These are phyloP conservation scores for Orientallactaga bullata DNA, from an alignment of 2,113 vertebrate genomes.

Conservation along the genomic window DNA sequence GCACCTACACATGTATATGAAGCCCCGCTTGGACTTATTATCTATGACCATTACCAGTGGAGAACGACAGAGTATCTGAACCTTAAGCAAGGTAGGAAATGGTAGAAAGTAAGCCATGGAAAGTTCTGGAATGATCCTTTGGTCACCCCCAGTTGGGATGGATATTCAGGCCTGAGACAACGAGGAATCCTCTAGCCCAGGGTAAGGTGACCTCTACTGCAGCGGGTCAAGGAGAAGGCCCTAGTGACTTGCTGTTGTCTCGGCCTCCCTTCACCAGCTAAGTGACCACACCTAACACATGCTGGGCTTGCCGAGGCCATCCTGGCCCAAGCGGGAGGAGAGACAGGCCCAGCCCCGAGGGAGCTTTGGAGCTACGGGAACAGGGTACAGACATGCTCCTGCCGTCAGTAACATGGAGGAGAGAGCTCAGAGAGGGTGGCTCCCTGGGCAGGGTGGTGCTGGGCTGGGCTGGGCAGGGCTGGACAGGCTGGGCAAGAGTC, in stretches of 20 bases:
- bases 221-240: neutral
- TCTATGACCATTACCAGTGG: neutral
- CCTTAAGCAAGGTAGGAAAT: neutral
- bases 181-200: neutral
- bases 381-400: neutral
- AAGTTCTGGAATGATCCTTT: neutral
- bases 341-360: neutral
- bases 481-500: no score
- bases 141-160: neutral
- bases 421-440: no score
- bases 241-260: no score
- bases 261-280: neutral
- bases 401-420: neutral
- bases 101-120: neutral
- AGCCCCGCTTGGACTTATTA: neutral
- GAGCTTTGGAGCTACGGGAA: neutral
- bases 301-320: neutral
- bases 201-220: neutral
- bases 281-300: rapidly evolving
- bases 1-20: rapidly evolving
- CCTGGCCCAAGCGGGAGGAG: no score
- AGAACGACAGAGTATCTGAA: neutral
- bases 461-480: no score
- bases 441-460: neutral
- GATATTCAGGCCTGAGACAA: rapidly evolving